These are phyloP conservation scores for Paedocypris sp. DNA, from an alignment of 2,113 vertebrate species.

Conservation along the genomic window DNA sequence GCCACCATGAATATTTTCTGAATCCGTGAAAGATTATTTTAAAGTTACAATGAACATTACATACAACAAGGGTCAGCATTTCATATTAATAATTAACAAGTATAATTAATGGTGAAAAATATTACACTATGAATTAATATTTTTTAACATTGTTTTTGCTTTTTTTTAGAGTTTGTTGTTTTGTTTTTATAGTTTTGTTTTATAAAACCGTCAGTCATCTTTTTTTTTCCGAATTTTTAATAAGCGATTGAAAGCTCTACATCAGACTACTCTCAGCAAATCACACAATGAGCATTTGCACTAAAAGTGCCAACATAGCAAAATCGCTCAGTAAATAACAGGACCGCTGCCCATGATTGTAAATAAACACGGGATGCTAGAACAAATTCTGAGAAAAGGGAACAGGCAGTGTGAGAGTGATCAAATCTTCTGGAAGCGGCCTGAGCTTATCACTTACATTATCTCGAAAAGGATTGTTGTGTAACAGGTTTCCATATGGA, in stretches of 20 bases:
- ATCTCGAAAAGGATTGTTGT: conserved; percentile 16
- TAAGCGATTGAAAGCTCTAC: conserved; percentile 28
- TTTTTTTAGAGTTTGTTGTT: no score
- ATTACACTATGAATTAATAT: background rate
- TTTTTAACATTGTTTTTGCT: background rate
- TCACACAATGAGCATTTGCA: conserved; percentile 6
- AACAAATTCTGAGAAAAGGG: conserved; percentile 18
- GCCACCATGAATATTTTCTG: no score
- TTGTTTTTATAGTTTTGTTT: no score
- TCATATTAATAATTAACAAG: no score
- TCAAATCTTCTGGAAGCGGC: no score
- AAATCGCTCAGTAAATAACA: conserved; percentile 33
- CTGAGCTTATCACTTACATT: conserved; percentile 18
- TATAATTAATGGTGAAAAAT: background rate
- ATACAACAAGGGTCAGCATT: no score
- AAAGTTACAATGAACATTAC: no score
- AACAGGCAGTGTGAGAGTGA: no score
- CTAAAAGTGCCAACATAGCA: conserved; percentile 7
- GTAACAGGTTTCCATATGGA: conserved; percentile 1
- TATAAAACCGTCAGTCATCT: background rate
- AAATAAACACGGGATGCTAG: conserved; percentile 33
- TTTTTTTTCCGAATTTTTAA: conserved; percentile 24
- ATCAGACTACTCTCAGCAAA: background rate
- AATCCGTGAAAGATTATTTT: no score
- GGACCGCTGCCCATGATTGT: conserved; percentile 38